Base-by-base conservation (phyloP, 1,140 invertebrate genomes). In the Archegozetes longisetosus region DNA sequence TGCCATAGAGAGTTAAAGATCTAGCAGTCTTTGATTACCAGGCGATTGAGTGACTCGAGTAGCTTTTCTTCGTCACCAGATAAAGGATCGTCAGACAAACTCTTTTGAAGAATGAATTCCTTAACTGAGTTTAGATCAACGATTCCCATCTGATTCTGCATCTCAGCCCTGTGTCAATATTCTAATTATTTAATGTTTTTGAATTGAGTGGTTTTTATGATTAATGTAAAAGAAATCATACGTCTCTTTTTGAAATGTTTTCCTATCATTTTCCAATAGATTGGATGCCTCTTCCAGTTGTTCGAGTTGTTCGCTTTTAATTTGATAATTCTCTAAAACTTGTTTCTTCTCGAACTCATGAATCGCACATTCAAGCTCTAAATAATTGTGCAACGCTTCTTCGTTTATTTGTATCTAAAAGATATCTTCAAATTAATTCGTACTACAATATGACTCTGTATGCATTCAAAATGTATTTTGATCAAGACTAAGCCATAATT, bases 61-160 rank as follows among this genome's bases (percentile, higher is more conserved):
- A 76, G 76, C 52, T 76, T 74, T 55, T 74, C 71, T 69, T 77
- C 70, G 61, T 77, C 74, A 62, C 71, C 71, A 1, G 68, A 64
- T 58, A 75, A 64, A 20, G 67, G 50, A 23, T 71, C 60, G 25
- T 75, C 70, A 59, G 66, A 74, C 13, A 67, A 64, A 23, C 66
- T 67, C 65, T 71, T 70, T 55, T 70, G 68, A 52, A 69, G 68
- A 29, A 74, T 67, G 63, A 71, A 74, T 40, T 69, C 64, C 60
- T 69, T 72, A 4, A 73, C 68, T 2, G 63, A 63, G 24, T 66
- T 57, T 26, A 60, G 20, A 26, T 60, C 50, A 52, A 27, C 53
- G n/a, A 24, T 17, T 22, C 55, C 28, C 50, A 57, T 60, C 46
- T 54, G 20, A 22, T 52, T 28, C 6, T 61, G 2, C 6, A 61